Conservation (phyloP, 2,888 invertebrate species). For the Xestoiulus laeticollis region DNA sequence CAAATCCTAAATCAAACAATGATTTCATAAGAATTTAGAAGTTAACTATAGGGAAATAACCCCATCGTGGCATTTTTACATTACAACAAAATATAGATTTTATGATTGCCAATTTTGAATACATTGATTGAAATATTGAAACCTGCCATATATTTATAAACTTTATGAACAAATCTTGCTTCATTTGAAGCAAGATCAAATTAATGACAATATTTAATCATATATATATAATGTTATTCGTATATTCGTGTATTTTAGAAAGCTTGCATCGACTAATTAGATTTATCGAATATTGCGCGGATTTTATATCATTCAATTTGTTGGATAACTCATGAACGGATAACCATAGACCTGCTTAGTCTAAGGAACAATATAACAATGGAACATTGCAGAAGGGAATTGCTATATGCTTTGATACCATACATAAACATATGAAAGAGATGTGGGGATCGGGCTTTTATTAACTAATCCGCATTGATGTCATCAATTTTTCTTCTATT, state of each 20-base stretch:
- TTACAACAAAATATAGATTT: too few species aligned
- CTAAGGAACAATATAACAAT: not conserved
- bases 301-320: not conserved
- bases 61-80: too few species aligned
- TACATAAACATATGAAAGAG: constrained; percentile 32
- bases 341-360: not conserved
- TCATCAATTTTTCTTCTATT: constrained; percentile 36
- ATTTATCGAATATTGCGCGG: constrained; percentile 14
- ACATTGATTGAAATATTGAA: too few species aligned
- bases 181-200: not conserved
- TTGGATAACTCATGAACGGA: not conserved
- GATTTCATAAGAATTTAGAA: too few species aligned
- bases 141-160: too few species aligned
- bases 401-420: constrained; percentile 21
- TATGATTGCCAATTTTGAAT: too few species aligned
- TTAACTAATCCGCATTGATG: constrained; percentile 43
- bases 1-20: too few species aligned
- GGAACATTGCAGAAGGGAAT: constrained; percentile 2
- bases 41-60: too few species aligned
- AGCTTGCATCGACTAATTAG: not conserved
- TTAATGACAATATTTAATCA: not conserved
- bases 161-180: too few species aligned
- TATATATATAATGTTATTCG: not conserved
- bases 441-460: not conserved
- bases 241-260: not conserved